A percentile compares a stretch with the other conserved stretches of the same genome.
phyloP scores from a whole-genome alignment of 1,140 invertebrate genomes.

The Drosophila cardini region DNA sequence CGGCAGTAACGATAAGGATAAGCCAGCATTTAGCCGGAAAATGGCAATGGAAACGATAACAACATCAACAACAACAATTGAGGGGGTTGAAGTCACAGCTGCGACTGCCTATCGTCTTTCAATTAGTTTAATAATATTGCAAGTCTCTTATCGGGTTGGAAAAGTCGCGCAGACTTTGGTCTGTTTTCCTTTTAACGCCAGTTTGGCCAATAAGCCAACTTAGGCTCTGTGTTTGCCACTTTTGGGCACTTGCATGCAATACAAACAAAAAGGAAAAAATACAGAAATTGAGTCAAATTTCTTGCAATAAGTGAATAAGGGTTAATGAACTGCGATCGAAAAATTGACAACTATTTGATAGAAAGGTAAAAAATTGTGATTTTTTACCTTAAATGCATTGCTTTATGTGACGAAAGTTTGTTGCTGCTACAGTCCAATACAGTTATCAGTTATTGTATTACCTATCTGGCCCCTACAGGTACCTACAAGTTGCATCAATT shows the following conservation, averaged over 20 bases:
- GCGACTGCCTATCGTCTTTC: constrained; percentile 71
- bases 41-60: constrained; percentile 23
- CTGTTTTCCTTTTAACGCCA: constrained; percentile 14
- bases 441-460: too few species aligned
- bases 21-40: constrained; percentile 39
- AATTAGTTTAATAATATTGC: constrained; percentile 80
- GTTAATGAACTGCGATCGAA: too few species aligned
- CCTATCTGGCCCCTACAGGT: not conserved
- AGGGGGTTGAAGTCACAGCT: not conserved
- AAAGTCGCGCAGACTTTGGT: constrained; percentile 20
- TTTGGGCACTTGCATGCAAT: not conserved
- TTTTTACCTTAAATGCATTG: too few species aligned
- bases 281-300: too few species aligned
- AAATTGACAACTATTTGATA: too few species aligned
- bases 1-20: constrained; percentile 65
- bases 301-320: too few species aligned
- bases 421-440: too few species aligned
- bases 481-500: not conserved
- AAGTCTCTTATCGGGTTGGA: constrained; percentile 42
- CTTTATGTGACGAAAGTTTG: too few species aligned
- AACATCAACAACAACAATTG: not conserved
- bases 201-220: constrained; percentile 21
- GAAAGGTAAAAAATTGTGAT: too few species aligned
- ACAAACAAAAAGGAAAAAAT: too few species aligned
- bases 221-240: not conserved